These are phyloP conservation scores for Chrysaora quinquecirrha DNA, from an alignment of 30 jellyfish, hydroid and myxozoan genomes.

Conservation along the genomic window DNA sequence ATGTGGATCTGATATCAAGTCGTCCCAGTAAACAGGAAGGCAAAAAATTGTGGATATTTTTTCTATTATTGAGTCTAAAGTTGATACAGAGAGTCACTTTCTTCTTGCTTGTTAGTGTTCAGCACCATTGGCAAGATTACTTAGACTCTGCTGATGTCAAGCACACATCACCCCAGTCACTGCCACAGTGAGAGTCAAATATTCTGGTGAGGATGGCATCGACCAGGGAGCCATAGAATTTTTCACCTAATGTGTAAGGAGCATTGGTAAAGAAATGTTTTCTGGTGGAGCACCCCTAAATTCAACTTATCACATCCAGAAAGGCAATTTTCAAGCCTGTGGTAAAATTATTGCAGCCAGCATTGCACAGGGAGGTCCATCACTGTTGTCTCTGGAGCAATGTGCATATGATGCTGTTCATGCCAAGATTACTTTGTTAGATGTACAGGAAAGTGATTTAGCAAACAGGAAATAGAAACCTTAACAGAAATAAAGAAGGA, in stretches of 20 bases:
- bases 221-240: conserved; percentile 50
- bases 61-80: conserved; percentile 15
- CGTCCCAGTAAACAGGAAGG: conserved; percentile 13
- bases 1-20: conserved; percentile 28
- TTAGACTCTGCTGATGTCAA: conserved; percentile 17
- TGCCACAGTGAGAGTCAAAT: conserved; percentile 27
- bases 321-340: conserved; percentile 60
- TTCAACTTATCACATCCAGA: conserved; percentile 36
- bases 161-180: conserved; percentile 26
- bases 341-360: no score
- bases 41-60: conserved; percentile 14
- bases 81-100: not conserved
- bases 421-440: conserved; percentile 14
- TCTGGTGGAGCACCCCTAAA: conserved; percentile 62
- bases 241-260: conserved; percentile 22
- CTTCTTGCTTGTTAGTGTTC: no score
- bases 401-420: conserved; percentile 30
- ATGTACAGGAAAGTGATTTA: conserved; percentile 31
- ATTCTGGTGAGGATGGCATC: conserved; percentile 66
- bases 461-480: conserved; percentile 14
- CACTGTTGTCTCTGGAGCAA: conserved; percentile 42
- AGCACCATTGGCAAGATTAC: no score
- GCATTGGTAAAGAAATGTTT: conserved; percentile 40
- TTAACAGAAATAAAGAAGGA: conserved; percentile 11
- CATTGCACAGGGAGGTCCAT: conserved; percentile 64